phyloP scores from a whole-genome alignment of 2,888 invertebrate genomes.

The Idaea biselata region DNA sequence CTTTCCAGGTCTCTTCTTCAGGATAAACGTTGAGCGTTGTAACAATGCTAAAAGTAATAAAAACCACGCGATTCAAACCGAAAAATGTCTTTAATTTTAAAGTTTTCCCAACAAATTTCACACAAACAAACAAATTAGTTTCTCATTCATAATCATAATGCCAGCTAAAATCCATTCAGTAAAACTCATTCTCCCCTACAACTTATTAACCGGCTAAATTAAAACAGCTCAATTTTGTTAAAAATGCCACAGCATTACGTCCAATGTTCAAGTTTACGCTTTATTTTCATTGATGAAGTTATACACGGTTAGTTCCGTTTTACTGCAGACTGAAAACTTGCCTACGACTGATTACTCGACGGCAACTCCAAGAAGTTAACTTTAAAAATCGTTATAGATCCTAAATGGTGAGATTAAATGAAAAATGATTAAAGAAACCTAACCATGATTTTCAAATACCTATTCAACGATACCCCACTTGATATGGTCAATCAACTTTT shows the following conservation, averaged over 20 bases:
- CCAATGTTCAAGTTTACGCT: conserved; percentile 43
- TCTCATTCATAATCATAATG: conserved; percentile 11
- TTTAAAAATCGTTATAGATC: background rate
- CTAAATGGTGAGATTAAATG: no score
- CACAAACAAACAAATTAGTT: background rate
- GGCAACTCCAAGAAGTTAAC: background rate
- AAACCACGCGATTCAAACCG: no score
- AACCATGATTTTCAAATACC: no score
- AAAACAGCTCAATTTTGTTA: conserved; percentile 47
- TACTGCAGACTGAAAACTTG: background rate
- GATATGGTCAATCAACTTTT: no score
- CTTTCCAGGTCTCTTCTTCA: no score
- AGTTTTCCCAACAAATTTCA: background rate
- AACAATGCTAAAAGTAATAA: no score
- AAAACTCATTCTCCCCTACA: conserved; percentile 19
- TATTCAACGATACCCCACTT: no score
- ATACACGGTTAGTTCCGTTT: conserved; percentile 55
- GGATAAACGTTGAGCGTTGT: no score
- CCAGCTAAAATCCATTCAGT: conserved; percentile 26
- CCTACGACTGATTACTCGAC: background rate
- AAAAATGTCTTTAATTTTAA: no score
- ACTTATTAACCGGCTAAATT: conserved; percentile 45
- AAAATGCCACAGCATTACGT: conserved; percentile 18
- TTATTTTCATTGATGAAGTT: conserved; percentile 68
- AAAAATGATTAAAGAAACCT: no score